A percentile compares a stretch with the other conserved stretches of the same genome.
These are phyloP conservation scores for Megalops atlanticus DNA, from an alignment of 2,113 vertebrate species.

Conservation along the genomic window DNA sequence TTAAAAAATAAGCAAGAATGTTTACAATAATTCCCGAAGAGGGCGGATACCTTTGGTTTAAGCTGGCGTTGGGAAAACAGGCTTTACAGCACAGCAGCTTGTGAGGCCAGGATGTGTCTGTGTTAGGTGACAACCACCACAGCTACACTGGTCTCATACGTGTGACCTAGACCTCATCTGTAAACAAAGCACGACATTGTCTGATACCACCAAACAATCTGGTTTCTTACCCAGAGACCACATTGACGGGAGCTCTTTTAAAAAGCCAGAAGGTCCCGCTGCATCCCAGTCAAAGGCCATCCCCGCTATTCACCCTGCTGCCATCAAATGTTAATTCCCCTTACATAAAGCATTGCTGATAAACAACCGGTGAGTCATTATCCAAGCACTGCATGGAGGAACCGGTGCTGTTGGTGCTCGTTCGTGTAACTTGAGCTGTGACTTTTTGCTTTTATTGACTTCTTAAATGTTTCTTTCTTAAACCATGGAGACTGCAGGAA, in stretches of 20 bases:
- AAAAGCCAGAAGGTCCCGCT: not conserved
- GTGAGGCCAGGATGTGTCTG: not conserved
- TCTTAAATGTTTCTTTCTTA: not conserved
- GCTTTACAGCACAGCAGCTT: not conserved
- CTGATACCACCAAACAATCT: not conserved
- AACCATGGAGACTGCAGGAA: not conserved
- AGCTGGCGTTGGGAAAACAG: not conserved
- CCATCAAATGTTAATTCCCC: not conserved
- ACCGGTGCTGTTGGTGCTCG: no score
- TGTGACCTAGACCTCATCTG: not conserved
- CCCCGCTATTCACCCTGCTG: not conserved
- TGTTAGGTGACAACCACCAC: not conserved
- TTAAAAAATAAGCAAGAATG: no score
- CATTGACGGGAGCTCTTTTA: constrained; percentile 1
- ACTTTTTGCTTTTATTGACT: not conserved
- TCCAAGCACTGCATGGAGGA: not conserved
- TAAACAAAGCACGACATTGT: not conserved
- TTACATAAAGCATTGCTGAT: constrained; percentile 1
- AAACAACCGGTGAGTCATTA: not conserved
- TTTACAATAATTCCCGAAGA: no score
- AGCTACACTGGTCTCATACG: not conserved
- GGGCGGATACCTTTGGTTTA: no score
- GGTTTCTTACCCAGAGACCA: not conserved
- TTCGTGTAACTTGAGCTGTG: not conserved
- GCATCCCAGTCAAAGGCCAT: not conserved